Evolutionary conservation across 1,140 invertebrate genomes (phyloP), one percentile per base, ranked within the genome.

Genomic region (Panagrolaimus sp.): DNA sequence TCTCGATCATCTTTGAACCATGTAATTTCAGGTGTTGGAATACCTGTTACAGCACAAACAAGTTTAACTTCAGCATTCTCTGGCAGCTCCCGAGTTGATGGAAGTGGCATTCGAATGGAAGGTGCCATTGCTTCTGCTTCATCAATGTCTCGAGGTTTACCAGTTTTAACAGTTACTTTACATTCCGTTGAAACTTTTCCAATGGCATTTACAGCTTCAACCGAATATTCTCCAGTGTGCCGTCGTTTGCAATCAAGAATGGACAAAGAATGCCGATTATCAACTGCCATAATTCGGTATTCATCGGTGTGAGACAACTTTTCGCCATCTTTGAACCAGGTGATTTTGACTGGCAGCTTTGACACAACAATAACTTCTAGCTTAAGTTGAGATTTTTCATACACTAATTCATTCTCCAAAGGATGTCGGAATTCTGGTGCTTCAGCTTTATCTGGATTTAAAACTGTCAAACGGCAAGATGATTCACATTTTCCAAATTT

Each of bases 151-250:
- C 43, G 67, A 3, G 43, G 24, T 32, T 66, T 43, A 24, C 70
- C 28, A 77, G 76, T 73, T 74, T 74, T 69, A 10, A 76, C 66
- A 28, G 71, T 70, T 10, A 76, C 63, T n/a, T 38, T 58, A 44
- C 75, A 76, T 14, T 28, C 8, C 1, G 38, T 44, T 14, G 15
- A 8, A 14, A 91, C 91, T 85, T 93, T 90, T 12, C 91, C 91
- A 21, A 92, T 85, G 43, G 89, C 89, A 82, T 94, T 94, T 58
- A 88, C 89, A 0, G 92, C 92, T 78, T 90, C 87, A 82, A 91
- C 93, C n/a, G 91, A 92, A 78, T 94, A 94, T 7, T 90, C 91
- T 32, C 92, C 92, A 32, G 90, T 89, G 85, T 95, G 92, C 84
- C 94, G 91, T 1, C 91, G 90, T 73, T 92, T 88, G 5, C 90